These are phyloP conservation scores for Oscheius sp. DNA, from an alignment of 2,888 invertebrate species.

Conservation along the genomic window DNA sequence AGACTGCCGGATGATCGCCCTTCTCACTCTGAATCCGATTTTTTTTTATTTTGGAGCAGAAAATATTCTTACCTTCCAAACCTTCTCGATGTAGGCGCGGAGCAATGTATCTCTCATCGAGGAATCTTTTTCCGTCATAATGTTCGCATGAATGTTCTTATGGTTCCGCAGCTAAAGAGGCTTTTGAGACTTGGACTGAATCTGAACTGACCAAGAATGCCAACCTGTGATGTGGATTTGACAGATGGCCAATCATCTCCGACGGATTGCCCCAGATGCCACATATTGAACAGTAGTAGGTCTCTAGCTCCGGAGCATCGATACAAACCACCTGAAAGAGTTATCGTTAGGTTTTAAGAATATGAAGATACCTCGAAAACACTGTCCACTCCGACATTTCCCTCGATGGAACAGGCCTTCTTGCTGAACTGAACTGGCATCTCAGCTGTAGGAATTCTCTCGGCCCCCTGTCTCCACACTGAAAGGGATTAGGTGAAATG, in stretches of 20 bases:
- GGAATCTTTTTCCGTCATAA: conserved; percentile 7
- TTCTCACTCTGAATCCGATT: conserved; percentile 2
- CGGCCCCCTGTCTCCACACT: conserved; percentile 33
- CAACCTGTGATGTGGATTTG: conserved; percentile 15
- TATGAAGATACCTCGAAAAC: conserved; percentile 25
- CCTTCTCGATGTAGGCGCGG: background rate
- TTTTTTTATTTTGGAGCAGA: background rate
- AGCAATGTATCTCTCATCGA: background rate
- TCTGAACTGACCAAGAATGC: conserved; percentile 27
- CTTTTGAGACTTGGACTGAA: background rate
- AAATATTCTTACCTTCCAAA: conserved; percentile 10
- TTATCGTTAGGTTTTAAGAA: background rate
- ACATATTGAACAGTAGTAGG: conserved; percentile 30
- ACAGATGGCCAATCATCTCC: conserved; percentile 24
- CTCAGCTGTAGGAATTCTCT: conserved; percentile 24
- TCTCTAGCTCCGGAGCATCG: conserved; percentile 29
- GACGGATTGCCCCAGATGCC: conserved; percentile 19
- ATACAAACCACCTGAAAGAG: conserved; percentile 31
- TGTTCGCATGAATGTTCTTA: background rate
- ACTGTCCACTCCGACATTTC: conserved; percentile 26
- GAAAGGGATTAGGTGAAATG: background rate
- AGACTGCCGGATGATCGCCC: background rate
- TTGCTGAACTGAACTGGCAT: conserved; percentile 19
- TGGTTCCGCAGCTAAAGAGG: conserved; percentile 11
- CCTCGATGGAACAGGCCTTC: conserved; percentile 1